Conservation (phyloP, 2,113 vertebrate species). For the Zeus faber region DNA sequence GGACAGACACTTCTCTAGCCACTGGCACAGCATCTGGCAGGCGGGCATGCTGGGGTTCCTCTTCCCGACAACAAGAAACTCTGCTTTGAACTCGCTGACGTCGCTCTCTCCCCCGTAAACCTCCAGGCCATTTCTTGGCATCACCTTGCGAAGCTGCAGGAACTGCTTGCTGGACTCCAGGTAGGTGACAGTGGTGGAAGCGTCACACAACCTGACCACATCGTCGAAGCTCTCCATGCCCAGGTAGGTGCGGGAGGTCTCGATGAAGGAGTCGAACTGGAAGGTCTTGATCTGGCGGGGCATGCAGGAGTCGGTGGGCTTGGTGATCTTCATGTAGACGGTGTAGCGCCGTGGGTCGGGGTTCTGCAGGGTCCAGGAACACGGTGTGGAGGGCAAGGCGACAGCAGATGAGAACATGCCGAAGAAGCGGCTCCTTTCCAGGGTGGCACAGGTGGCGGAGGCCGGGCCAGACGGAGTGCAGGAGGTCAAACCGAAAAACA, state of each 20-base stretch:
- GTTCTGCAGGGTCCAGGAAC: constrained; percentile 98
- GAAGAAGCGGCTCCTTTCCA: constrained; percentile 96
- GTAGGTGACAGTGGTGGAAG: constrained; percentile 84
- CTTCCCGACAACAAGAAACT: constrained; percentile 95
- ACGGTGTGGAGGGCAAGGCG: constrained; percentile 79
- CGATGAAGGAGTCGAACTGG: constrained; percentile 97
- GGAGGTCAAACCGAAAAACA: constrained; percentile 57
- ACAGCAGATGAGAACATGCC: constrained; percentile 89
- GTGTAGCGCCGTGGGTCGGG: constrained; percentile 95
- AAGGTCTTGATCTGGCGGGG: constrained; percentile 87
- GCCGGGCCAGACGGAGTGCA: constrained; percentile 76
- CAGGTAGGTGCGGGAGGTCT: constrained; percentile 95
- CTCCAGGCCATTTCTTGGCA: constrained; percentile 52
- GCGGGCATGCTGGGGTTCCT: constrained; percentile 93
- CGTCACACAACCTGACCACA: constrained; percentile 84
- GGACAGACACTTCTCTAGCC: constrained; percentile 89
- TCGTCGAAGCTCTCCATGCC: constrained; percentile 98
- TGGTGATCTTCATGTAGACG: constrained; percentile 95
- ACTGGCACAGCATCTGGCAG: constrained; percentile 97
- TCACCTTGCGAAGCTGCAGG: constrained; percentile 85
- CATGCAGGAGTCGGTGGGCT: constrained; percentile 78
- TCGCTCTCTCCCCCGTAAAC: constrained; percentile 51
- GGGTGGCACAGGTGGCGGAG: constrained; percentile 85
- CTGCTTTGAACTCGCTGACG: constrained; percentile 85
- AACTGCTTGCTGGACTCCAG: constrained; percentile 92